Percentiles rank a stretch among this genome's conserved stretches.
Evolutionary conservation across 2,797 vertebrate species (phyloP).

Genomic region (Hybognathus amarus): DNA sequence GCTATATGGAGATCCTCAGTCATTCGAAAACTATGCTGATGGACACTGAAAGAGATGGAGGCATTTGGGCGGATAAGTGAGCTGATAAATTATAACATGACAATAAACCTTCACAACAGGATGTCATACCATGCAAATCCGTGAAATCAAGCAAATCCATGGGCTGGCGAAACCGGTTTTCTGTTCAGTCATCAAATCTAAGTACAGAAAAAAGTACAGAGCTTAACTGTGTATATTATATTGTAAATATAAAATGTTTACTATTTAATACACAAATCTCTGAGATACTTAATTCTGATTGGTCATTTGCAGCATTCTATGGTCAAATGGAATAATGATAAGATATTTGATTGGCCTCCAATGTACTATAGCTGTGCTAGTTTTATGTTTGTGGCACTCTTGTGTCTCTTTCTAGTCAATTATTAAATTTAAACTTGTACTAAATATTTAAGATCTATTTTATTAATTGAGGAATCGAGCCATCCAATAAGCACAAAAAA

Average conservation of each 20-base stretch:
- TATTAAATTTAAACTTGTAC: not conserved
- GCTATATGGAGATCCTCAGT: slow-evolving; percentile 3
- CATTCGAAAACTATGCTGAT: not conserved
- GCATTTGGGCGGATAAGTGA: slow-evolving; percentile 14
- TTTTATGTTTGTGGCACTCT: not conserved
- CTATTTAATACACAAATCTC: not conserved
- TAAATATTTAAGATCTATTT: not conserved
- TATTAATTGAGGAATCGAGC: not conserved
- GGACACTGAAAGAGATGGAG: not conserved
- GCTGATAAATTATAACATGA: slow-evolving; percentile 22
- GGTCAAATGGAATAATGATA: not conserved
- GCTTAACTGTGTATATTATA: not conserved
- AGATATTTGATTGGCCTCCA: not conserved
- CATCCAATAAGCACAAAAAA: not conserved
- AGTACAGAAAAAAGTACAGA: no score
- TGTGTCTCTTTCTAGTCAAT: not conserved
- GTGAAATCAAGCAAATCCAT: not conserved
- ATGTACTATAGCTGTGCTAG: not conserved
- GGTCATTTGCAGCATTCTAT: not conserved
- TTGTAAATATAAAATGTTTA: not conserved
- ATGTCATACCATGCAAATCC: slow-evolving; percentile 41
- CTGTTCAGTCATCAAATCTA: slow-evolving; percentile 35
- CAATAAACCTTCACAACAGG: not conserved
- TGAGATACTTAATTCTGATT: not conserved
- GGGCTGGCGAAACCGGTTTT: slow-evolving; percentile 55